Evolutionary conservation across 2,888 invertebrate species (phyloP), one percentile per base, ranked within the genome.

Genomic region (Acleris literana): DNA sequence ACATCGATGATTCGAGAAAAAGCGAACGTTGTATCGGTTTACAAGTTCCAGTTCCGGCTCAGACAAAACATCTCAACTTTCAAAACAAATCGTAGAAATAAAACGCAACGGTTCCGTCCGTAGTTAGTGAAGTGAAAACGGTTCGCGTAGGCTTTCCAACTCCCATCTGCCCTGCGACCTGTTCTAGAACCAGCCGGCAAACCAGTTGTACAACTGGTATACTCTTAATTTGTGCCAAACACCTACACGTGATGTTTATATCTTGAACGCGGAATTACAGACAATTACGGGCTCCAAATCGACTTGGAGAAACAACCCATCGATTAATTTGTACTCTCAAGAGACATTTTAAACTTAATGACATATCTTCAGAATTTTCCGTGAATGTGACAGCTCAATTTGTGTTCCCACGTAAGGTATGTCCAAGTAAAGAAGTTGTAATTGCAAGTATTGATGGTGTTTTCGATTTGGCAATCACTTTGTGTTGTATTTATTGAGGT

Each of bases 101-200:
- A 54, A 60, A 59, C 63, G 52, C 63, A 55, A 67, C 62, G 33
- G 63, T 55, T 22, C 20, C 52, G 44, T 22, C 29, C 52, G 44
- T 46, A 53, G 56, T 68, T 76, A 62, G 52, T 69, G 72, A 76
- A 74, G 77, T 80, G 78, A 81, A 79, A 81, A 75, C 72, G 71
- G 65, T 70, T 71, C 74, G 74, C 75, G 72, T 76, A 71, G 71
- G 74, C 74, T 76, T 77, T 76, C 77, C 80, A 75, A 76, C 75
- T 80, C 74, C 72, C 81, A 75, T 79, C 76, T 81, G 75, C 73
- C 73, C 75, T 75, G 70, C 71, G 74, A 76, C 79, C 72, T 56
- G 66, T 57, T 57, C 61, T 65, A 61, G 44, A 72, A 64, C 71
- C 76, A 74, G 70, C 73, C 72, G 69, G 71, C 67, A 70, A 76